A percentile compares a stretch with the other conserved stretches of the same genome.
Conservation (phyloP, 2,888 invertebrate genomes). For the Ormyrus nitidulus region DNA sequence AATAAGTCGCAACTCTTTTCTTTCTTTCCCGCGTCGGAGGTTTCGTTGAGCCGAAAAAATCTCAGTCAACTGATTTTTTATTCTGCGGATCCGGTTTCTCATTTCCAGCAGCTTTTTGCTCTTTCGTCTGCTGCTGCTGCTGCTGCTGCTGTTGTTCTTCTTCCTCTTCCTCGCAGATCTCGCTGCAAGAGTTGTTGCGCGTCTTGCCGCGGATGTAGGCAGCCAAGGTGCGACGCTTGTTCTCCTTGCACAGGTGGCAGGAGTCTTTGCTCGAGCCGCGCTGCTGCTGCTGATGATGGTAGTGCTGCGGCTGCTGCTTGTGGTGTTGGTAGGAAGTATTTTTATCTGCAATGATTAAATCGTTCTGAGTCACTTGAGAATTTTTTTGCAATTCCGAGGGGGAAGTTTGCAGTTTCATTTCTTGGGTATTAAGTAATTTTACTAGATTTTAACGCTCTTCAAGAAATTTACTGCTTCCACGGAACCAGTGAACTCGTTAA, state of each 20-base stretch:
- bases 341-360: slow-evolving; percentile 61
- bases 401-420: too few relatives aligned
- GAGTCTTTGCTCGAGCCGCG: slow-evolving; percentile 70
- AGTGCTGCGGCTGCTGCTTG: slow-evolving; percentile 67
- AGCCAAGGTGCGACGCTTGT: slow-evolving; percentile 77
- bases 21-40: neutral
- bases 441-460: too few relatives aligned
- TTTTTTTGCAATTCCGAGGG: too few relatives aligned
- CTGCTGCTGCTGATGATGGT: slow-evolving; percentile 65
- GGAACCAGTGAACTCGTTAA: too few relatives aligned
- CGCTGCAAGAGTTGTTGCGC: slow-evolving; percentile 76
- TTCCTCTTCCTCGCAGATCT: slow-evolving; percentile 77
- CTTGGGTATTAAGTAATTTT: neutral
- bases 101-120: too few relatives aligned
- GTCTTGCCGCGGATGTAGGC: slow-evolving; percentile 77
- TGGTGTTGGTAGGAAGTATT: slow-evolving; percentile 60
- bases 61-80: slow-evolving; percentile 34
- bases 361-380: too few relatives aligned
- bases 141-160: slow-evolving; percentile 65
- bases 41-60: neutral
- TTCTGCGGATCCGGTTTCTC: slow-evolving; percentile 8
- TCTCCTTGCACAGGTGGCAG: slow-evolving; percentile 78
- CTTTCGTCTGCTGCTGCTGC: slow-evolving; percentile 37
- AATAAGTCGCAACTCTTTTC: neutral
- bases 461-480: too few relatives aligned